Conservation (phyloP, 2,888 invertebrate genomes). For the Aricia artaxerxes region DNA sequence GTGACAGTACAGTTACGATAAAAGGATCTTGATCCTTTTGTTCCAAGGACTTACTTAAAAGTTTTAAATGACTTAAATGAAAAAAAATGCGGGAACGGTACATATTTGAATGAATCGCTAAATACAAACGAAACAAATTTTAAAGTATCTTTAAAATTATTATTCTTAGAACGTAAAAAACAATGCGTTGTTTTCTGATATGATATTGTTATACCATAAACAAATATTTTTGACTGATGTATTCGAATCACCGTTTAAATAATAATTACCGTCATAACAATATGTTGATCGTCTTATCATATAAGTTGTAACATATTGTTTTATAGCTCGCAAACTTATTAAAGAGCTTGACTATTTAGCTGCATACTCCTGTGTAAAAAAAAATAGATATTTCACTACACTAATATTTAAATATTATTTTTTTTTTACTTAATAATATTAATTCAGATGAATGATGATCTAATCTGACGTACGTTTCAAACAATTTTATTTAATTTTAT, state of each 20-base stretch:
- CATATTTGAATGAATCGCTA: too few species aligned
- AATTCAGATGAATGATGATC: too few species aligned
- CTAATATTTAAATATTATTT: too few species aligned
- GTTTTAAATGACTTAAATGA: neutral
- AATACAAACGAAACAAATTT: neutral
- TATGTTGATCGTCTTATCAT: neutral
- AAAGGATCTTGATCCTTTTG: slow-evolving; percentile 2
- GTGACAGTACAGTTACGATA: slow-evolving; percentile 1
- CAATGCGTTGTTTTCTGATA: neutral
- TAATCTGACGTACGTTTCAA: too few species aligned
- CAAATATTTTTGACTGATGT: slow-evolving; percentile 1
- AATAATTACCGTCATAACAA: neutral
- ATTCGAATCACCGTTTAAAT: neutral
- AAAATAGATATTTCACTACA: too few species aligned
- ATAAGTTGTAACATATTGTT: neutral
- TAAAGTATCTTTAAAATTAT: neutral
- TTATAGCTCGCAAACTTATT: neutral
- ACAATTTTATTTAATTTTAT: too few species aligned
- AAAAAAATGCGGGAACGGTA: too few species aligned
- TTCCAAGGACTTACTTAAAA: neutral
- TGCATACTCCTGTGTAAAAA: neutral
- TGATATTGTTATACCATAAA: neutral
- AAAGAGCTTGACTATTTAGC: neutral
- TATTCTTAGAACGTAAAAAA: neutral
- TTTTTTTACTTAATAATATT: too few species aligned